Evolutionary conservation across 2,797 vertebrate species (phyloP), one percentile per base, ranked within the genome.

Genomic region (Linurgus olivaceus): DNA sequence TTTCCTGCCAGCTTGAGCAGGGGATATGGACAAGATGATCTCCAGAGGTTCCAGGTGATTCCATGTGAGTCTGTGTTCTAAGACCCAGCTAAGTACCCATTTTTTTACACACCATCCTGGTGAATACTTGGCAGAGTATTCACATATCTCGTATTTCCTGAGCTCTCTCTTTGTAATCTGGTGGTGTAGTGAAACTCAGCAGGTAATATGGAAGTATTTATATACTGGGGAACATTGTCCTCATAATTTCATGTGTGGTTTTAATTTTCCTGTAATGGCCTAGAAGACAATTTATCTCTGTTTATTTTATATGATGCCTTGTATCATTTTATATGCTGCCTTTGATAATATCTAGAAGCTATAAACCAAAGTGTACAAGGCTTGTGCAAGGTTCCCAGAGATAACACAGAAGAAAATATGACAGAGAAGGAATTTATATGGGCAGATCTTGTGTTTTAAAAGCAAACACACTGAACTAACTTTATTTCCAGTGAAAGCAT

Each of bases 321-420:
- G 29, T 87, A 87, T 42, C 40, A 42, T 42, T 42, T 42, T 42
- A 42, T 42, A 42, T 42, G 14, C 48, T 87, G 81, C 68, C 45
- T 93, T 88, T 68, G 79, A 86, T 95, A 86, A 50, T 65, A 85
- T 85, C 93, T 82, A 57, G 74, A 82, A 87, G 48, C 67, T 79
- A 50, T 88, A 82, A 94, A 90, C 45, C 48, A 44, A 74, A 85
- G 44, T 35, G 31, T 79, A 35, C 29, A 76, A 87, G 26, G 48
- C 63, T 92, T 1, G 3, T 81, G 55, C 37, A 70, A 83, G 59
- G 51, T 93, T 94, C 88, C 58, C 37, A 76, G 71, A 88, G 80
- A 87, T 93, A 94, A 81, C 26, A 68, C 11, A 67, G 51, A 62
- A 78, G 50, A 84, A 94, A 81, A 83, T 88, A 68, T 0, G 0